A percentile compares a stretch with the other conserved stretches of the same genome.
These are phyloP conservation scores for Pristionchus pacificus DNA, from an alignment of 1,140 invertebrate species.

Conservation along the genomic window DNA sequence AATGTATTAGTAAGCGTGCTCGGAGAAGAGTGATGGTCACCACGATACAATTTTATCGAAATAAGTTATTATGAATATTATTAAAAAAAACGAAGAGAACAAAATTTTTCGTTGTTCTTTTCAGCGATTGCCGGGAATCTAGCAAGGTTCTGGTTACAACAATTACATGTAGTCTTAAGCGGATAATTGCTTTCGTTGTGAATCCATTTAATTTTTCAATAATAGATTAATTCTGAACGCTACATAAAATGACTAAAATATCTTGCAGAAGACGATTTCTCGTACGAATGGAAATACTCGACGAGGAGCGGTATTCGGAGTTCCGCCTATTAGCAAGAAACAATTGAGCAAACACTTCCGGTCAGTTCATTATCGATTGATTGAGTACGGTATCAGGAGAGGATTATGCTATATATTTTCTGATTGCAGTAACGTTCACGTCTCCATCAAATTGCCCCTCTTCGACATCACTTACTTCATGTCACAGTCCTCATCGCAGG, in stretches of 20 bases:
- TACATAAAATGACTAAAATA: too few relatives aligned
- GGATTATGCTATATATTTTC: neutral
- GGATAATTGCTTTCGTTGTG: too few relatives aligned
- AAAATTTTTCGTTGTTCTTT: slow-evolving; percentile 29
- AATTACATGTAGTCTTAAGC: too few relatives aligned
- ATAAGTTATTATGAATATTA: too few relatives aligned
- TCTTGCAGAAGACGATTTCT: slow-evolving; percentile 74
- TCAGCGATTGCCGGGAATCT: too few relatives aligned
- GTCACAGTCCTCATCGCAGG: slow-evolving; percentile 90
- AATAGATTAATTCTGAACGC: too few relatives aligned
- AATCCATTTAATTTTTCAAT: too few relatives aligned
- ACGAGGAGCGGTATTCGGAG: slow-evolving; percentile 80
- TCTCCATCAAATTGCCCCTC: slow-evolving; percentile 79
- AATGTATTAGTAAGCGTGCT: too few relatives aligned
- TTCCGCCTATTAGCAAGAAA: slow-evolving; percentile 75
- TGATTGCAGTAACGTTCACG: slow-evolving; percentile 70
- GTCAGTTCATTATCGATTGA: slow-evolving; percentile 20
- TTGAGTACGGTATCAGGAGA: neutral
- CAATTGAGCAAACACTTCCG: slow-evolving; percentile 85
- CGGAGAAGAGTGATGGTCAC: too few relatives aligned
- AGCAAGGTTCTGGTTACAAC: too few relatives aligned
- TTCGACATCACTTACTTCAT: slow-evolving; percentile 96
- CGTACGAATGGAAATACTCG: slow-evolving; percentile 87
- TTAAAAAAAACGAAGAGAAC: too few relatives aligned
- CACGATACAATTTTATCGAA: too few relatives aligned